These are phyloP conservation scores for Arctocebus calabarensis DNA, from an alignment of 2,797 vertebrate genomes.

Conservation along the genomic window DNA sequence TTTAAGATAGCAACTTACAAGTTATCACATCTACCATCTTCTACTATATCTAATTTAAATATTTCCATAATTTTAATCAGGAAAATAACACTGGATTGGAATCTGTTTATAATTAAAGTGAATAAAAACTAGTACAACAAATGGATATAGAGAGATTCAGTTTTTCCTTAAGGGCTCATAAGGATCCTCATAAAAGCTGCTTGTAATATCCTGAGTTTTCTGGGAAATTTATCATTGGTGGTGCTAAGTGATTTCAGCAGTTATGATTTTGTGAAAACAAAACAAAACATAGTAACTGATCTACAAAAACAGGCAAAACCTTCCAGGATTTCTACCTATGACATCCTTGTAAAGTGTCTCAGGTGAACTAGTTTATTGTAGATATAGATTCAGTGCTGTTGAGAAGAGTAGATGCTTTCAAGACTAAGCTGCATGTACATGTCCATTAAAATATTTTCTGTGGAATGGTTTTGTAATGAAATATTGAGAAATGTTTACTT, in stretches of 20 bases:
- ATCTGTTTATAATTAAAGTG: slow-evolving; percentile 63
- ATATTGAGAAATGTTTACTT: not conserved
- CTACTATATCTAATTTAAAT: not conserved
- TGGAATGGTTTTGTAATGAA: not conserved
- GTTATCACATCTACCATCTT: not conserved
- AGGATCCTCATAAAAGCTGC: slow-evolving; percentile 7
- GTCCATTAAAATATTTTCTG: not conserved
- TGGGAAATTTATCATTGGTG: slow-evolving; percentile 18
- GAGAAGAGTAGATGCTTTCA: not conserved
- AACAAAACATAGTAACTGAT: not conserved
- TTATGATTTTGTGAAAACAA: not conserved
- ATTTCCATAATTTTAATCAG: slow-evolving; percentile 45
- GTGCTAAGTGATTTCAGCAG: slow-evolving; percentile 61
- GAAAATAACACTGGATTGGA: slow-evolving; percentile 22
- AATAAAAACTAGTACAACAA: not conserved
- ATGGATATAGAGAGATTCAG: slow-evolving; percentile 27
- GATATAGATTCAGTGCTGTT: not conserved
- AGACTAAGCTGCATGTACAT: not conserved
- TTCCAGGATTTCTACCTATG: not conserved
- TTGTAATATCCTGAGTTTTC: not conserved
- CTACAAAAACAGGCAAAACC: not conserved
- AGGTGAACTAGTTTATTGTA: not conserved
- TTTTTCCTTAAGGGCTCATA: slow-evolving; percentile 47
- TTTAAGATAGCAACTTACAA: slow-evolving; percentile 29
- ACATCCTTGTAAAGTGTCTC: not conserved